phyloP scores from a whole-genome alignment of 2,113 vertebrate species.

The Xiphophorus hellerii region DNA sequence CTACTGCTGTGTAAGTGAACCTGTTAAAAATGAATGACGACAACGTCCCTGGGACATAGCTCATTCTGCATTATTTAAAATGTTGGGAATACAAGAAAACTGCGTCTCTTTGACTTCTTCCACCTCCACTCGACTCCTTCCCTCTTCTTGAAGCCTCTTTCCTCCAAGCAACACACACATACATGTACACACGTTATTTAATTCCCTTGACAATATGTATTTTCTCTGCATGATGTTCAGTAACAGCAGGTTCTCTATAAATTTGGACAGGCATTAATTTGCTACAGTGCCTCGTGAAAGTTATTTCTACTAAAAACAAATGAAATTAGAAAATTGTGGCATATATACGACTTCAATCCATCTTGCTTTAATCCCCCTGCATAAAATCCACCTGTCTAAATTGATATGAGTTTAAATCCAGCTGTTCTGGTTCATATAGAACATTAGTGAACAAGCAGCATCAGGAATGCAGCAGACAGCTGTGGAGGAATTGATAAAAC shows the following conservation, averaged over 20 bases:
- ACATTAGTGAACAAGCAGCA: too few species aligned
- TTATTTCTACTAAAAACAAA: too few species aligned
- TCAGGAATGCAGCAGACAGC: too few species aligned
- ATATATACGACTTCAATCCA: neutral
- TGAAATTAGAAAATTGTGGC: neutral
- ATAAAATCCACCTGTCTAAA: too few species aligned
- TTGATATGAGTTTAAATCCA: too few species aligned
- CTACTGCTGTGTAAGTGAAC: conserved; percentile 53
- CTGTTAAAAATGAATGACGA: conserved; percentile 74
- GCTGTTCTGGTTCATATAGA: too few species aligned
- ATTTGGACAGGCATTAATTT: neutral
- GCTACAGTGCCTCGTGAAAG: neutral
- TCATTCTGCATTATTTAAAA: conserved; percentile 68
- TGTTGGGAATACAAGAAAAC: conserved; percentile 47
- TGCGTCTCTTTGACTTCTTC: conserved; percentile 49
- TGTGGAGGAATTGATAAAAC: too few species aligned
- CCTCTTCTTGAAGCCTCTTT: neutral
- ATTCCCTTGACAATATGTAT: neutral
- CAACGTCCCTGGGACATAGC: conserved; percentile 60
- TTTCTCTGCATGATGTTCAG: neutral
- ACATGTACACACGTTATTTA: neutral
- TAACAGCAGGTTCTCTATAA: neutral
- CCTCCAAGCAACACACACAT: neutral
- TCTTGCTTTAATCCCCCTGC: too few species aligned
- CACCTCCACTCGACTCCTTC: conserved; percentile 30